These are phyloP conservation scores for Ceramica pisi DNA, from an alignment of 2,888 invertebrate species.

Conservation along the genomic window DNA sequence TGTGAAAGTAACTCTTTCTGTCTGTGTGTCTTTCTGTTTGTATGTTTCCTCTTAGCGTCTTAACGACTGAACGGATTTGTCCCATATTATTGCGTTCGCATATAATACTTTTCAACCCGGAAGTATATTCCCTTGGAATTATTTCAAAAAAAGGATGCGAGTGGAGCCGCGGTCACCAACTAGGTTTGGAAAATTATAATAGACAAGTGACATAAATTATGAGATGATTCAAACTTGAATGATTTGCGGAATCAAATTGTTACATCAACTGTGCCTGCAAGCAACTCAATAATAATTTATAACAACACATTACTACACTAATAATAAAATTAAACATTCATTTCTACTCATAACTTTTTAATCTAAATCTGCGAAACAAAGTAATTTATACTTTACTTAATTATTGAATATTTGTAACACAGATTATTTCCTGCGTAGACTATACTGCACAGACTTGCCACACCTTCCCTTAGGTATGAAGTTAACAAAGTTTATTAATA, in stretches of 20 bases:
- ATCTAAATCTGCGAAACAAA: background rate
- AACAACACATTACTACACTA: background rate
- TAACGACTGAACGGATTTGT: too few species aligned
- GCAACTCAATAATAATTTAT: background rate
- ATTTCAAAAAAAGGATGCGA: too few species aligned
- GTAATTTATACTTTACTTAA: constrained; percentile 22
- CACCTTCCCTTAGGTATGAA: background rate
- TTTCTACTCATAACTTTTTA: constrained; percentile 23
- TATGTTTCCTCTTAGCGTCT: too few species aligned
- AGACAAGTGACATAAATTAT: constrained; percentile 17
- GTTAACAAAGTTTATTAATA: constrained; percentile 1
- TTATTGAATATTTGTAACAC: constrained; percentile 7
- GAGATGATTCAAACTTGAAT: constrained; percentile 15
- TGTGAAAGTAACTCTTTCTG: too few species aligned
- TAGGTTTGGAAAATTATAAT: too few species aligned
- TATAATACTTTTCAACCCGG: too few species aligned
- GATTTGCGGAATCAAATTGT: constrained; percentile 36
- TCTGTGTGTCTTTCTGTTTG: too few species aligned
- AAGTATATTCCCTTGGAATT: too few species aligned
- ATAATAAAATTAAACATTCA: constrained; percentile 14
- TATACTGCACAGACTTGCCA: background rate
- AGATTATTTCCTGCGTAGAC: constrained; percentile 24
- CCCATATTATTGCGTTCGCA: too few species aligned
- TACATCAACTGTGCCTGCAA: constrained; percentile 23
- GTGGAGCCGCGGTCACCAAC: too few species aligned